These are phyloP conservation scores for Pipistrellus pygmaeus DNA, from an alignment of 2,797 vertebrate species.

Conservation along the genomic window DNA sequence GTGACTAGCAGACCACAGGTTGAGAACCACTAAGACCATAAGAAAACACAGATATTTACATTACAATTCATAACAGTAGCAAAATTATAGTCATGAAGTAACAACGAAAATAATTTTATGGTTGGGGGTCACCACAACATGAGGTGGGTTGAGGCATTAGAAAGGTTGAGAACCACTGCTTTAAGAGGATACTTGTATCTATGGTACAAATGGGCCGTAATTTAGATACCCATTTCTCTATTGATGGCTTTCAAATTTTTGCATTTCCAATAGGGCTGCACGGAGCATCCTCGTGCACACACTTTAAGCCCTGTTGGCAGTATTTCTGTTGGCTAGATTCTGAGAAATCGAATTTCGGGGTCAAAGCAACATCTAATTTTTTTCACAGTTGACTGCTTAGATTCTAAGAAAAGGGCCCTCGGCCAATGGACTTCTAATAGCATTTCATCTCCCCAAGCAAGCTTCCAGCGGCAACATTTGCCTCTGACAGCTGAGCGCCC, in stretches of 20 bases:
- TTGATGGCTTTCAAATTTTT: background rate
- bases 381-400: slow-evolving; percentile 12
- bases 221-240: background rate
- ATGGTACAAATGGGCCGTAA: fast-evolving
- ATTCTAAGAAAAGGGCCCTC: background rate
- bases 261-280: background rate
- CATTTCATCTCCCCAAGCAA: background rate
- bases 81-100: no score
- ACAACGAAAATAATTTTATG: no score
- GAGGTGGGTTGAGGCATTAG: no score
- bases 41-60: no score
- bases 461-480: background rate
- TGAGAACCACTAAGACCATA: no score
- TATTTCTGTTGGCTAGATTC: slow-evolving; percentile 39
- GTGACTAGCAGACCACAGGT: no score
- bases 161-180: no score
- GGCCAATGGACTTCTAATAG: background rate
- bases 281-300: background rate
- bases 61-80: no score
- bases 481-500: background rate
- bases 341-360: slow-evolving; percentile 44
- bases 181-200: no score
- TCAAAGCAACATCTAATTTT: slow-evolving; percentile 49
- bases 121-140: no score
- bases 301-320: background rate